Percentiles rank a stretch among this genome's conserved stretches.
Evolutionary conservation across 2,888 invertebrate genomes (phyloP).

Genomic region (Ceriagrion tenellum): DNA sequence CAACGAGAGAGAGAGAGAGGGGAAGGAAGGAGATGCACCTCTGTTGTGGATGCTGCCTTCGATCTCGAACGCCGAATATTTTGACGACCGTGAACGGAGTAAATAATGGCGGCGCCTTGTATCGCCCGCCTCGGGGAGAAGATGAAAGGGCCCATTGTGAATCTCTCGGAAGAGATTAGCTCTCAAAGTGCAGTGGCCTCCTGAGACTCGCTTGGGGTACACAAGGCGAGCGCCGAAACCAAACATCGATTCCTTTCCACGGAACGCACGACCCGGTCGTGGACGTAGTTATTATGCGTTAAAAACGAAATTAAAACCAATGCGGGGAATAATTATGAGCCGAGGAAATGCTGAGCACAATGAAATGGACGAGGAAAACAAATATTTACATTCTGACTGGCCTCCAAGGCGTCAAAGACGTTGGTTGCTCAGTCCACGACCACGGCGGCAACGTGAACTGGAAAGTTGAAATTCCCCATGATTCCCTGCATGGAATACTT

Average conservation of each 20-base stretch:
- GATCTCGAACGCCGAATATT: background rate
- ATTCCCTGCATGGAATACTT: too few species aligned
- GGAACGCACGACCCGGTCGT: background rate
- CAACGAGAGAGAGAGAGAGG: too few species aligned
- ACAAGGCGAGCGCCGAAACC: background rate
- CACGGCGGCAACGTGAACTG: too few species aligned
- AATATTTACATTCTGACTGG: too few species aligned
- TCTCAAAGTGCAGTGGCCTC: conserved; percentile 16
- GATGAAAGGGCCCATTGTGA: conserved; percentile 8
- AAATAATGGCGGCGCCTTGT: conserved; percentile 10
- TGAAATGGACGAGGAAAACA: too few species aligned
- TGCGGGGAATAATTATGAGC: too few species aligned
- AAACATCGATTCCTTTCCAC: background rate
- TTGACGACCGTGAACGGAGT: background rate
- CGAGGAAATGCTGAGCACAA: too few species aligned
- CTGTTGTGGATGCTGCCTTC: background rate
- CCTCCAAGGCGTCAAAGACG: too few species aligned
- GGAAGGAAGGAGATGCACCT: background rate
- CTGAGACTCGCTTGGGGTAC: background rate
- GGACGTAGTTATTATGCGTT: background rate
- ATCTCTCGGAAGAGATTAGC: background rate
- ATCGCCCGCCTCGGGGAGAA: background rate
- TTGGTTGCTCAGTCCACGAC: too few species aligned
- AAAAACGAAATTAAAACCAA: too few species aligned
- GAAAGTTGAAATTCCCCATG: too few species aligned